Evolutionary conservation across 2,113 vertebrate species (phyloP).

Genomic region (Orcinus orca): DNA sequence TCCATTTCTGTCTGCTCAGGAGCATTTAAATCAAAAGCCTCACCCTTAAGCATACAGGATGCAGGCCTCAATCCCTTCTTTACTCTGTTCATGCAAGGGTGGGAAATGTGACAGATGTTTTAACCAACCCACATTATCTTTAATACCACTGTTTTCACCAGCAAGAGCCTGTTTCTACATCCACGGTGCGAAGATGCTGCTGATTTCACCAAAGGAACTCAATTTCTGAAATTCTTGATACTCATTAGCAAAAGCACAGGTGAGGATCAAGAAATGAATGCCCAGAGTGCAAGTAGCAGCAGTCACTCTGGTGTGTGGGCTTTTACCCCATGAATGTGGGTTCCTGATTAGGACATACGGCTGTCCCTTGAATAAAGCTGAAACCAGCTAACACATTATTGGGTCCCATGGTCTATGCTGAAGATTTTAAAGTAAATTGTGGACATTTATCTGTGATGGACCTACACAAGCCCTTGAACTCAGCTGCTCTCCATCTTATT

Average conservation of each 20-base stretch:
- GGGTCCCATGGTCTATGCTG: not conserved
- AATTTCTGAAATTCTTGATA: not conserved
- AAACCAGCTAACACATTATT: not conserved
- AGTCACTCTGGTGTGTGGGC: not conserved
- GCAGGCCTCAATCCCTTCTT: not conserved
- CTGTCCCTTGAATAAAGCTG: not conserved
- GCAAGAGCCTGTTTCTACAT: not conserved
- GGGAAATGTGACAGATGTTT: not conserved
- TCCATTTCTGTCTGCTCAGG: not conserved
- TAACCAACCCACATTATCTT: not conserved
- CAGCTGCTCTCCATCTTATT: not conserved
- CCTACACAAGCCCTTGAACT: not conserved
- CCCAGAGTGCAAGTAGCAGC: not conserved
- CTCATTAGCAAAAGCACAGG: not conserved
- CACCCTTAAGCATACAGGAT: not conserved
- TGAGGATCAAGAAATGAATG: not conserved
- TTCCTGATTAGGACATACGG: not conserved
- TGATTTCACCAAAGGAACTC: not conserved
- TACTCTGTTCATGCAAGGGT: not conserved
- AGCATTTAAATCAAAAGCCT: not conserved
- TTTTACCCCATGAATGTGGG: not conserved
- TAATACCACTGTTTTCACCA: not conserved
- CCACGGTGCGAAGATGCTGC: not conserved
- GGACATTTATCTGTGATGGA: not conserved
- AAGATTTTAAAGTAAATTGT: not conserved